Base-by-base conservation (phyloP, 1,140 invertebrate species). In the Cherax quadricarinatus region DNA sequence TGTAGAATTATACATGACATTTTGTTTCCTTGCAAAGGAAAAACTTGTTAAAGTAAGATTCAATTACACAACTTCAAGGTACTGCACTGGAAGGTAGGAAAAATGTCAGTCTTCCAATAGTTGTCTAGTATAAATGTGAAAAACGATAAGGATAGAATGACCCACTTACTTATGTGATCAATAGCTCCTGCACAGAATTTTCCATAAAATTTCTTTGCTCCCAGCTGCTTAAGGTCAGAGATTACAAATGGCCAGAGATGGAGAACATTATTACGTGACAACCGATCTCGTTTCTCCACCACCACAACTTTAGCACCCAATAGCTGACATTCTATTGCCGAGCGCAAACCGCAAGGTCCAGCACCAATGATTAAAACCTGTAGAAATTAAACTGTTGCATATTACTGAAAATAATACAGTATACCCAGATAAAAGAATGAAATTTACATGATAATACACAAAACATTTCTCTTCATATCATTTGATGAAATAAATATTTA, bases 171-270 rank as follows among this genome's bases (percentile, higher is more conserved):
- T 94, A 99, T 99, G 95, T 99, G 99, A 95, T 99, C 99, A 92
- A 99, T 99, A 85, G 98, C 97, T 70, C 99, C 99, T 3, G 99
- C 99, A 96, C 99, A 99, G 95, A 99, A 99, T 96, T 99, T 99
- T 14, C 99, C 99, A 95, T 99, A 99, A 95, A 99, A 99, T 94
- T 99, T 99, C 95, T 99, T 99, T 70, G 99, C 99, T 21, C 98
- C 99, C 6, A 99, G 96, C 90, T 97, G 97, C 84, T 98, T 96
- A 70, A 99, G 96, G 96, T 99, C 99, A 94, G 98, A 97, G 89
- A 99, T 99, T 48, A 99, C 98, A 95, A 98, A 99, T 49, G 99
- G 99, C 99, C 99, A 99, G 66, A 99, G 95, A 95, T 99, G 99
- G 73, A 99, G 96, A 12, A 99, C 99, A 95, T 99, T 99, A 95